phyloP scores from a whole-genome alignment of 2,113 vertebrate species.

The Fulmarus glacialis region DNA sequence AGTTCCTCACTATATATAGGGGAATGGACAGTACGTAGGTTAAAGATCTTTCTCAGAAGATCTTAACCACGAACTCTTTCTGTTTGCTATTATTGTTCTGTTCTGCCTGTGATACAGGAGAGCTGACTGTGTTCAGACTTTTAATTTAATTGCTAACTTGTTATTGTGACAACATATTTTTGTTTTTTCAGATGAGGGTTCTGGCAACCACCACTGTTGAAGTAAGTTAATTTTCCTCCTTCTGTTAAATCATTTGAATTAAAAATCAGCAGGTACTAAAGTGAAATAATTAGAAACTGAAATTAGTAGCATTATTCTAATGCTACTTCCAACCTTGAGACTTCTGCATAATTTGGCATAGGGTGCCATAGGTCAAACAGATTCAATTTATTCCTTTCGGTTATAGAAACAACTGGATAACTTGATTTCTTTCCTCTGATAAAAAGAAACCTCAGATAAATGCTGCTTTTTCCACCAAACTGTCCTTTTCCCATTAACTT shows the following conservation, averaged over 20 bases:
- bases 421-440: not conserved
- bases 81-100: not conserved
- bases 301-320: not conserved
- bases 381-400: not conserved
- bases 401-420: not conserved
- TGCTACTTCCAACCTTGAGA: not conserved
- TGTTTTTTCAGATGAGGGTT: conserved; percentile 65
- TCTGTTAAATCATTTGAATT: not conserved
- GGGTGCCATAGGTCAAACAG: not conserved
- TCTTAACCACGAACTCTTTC: not conserved
- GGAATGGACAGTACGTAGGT: not conserved
- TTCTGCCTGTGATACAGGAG: not conserved
- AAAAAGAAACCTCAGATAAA: not conserved
- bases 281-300: not conserved
- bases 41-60: not conserved
- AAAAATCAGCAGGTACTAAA: not conserved
- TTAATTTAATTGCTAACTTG: not conserved
- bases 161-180: not conserved
- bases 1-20: not conserved
- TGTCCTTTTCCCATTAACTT: not conserved
- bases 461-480: not conserved
- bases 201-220: conserved; percentile 53
- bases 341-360: not conserved
- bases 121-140: not conserved
- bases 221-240: conserved; percentile 54